Percentiles rank a stretch among this genome's conserved stretches.
These are phyloP conservation scores for Carterocephalus palaemon DNA, from an alignment of 2,888 invertebrate species.

Conservation along the genomic window DNA sequence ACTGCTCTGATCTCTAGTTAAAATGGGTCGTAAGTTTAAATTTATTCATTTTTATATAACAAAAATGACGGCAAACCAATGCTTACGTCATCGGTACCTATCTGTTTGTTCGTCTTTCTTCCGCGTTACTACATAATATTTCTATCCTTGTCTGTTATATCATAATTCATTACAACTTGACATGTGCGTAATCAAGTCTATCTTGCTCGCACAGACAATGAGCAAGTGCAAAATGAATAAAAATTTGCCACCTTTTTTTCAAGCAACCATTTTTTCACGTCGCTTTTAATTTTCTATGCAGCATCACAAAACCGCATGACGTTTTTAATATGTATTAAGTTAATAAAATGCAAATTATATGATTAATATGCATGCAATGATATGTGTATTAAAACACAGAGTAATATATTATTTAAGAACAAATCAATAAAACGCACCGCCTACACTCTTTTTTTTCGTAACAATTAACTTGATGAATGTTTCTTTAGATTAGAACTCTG, in stretches of 20 bases:
- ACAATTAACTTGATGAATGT: too few relatives aligned
- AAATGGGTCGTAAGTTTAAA: constrained; percentile 20
- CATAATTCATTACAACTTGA: too few relatives aligned
- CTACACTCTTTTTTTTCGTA: too few relatives aligned
- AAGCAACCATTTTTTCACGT: constrained; percentile 3
- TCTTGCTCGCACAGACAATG: background rate
- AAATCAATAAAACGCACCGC: too few relatives aligned
- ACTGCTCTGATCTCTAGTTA: constrained; percentile 5
- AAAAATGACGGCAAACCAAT: constrained; percentile 15
- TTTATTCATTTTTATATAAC: background rate
- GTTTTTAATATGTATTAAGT: constrained; percentile 15
- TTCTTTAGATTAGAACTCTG: too few relatives aligned
- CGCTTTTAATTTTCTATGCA: constrained; percentile 5
- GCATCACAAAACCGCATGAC: constrained; percentile 15
- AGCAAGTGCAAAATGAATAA: background rate
- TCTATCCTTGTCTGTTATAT: too few relatives aligned
- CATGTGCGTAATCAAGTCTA: too few relatives aligned
- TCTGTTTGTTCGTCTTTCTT: too few relatives aligned
- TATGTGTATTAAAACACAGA: constrained; percentile 22
- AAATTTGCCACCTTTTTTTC: constrained; percentile 15
- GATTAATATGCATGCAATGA: constrained; percentile 28
- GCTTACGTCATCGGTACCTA: too few relatives aligned
- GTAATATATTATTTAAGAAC: too few relatives aligned
- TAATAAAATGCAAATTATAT: constrained; percentile 18
- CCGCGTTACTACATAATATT: too few relatives aligned